phyloP scores from a whole-genome alignment of 2,797 vertebrate genomes.

The Catostomus latipinnis region DNA sequence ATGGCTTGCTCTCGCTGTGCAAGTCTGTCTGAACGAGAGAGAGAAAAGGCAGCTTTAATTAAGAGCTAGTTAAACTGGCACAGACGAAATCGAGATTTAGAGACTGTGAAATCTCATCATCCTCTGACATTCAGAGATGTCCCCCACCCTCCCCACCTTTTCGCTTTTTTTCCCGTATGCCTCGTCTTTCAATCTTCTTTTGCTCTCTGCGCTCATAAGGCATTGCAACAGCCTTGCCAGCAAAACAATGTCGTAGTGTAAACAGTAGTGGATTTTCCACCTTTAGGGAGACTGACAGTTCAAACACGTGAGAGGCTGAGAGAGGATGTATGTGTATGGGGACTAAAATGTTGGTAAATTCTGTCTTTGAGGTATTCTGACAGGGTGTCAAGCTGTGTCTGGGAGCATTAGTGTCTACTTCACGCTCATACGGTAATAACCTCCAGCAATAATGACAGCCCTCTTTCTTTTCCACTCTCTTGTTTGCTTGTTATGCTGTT shows the following conservation, averaged over 20 bases:
- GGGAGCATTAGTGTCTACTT: conserved; percentile 59
- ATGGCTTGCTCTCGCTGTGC: conserved; percentile 40
- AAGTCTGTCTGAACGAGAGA: conserved; percentile 34
- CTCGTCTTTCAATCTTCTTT: conserved; percentile 20
- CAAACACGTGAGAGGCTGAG: conserved; percentile 47
- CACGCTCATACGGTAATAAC: conserved; percentile 57
- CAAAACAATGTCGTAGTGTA: conserved; percentile 56
- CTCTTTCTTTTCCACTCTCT: conserved; percentile 44
- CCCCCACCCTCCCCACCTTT: conserved; percentile 55
- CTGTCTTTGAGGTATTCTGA: conserved; percentile 63
- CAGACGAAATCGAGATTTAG: conserved; percentile 75
- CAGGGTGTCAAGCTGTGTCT: conserved; percentile 62
- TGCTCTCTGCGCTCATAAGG: conserved; percentile 38
- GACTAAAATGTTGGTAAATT: conserved; percentile 60
- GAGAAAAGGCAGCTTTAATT: conserved; percentile 80
- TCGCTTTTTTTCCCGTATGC: neutral
- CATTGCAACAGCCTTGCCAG: conserved; percentile 20
- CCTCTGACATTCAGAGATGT: conserved; percentile 59
- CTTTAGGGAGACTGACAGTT: conserved; percentile 58
- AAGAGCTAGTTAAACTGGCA: conserved; percentile 79
- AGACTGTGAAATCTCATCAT: conserved; percentile 74
- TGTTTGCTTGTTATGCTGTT: conserved; percentile 59
- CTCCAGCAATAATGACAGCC: conserved; percentile 51
- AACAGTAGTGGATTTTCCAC: conserved; percentile 52
- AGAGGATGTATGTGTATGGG: conserved; percentile 47